Evolutionary conservation across 2,797 vertebrate species (phyloP), one percentile per base, ranked within the genome.

Genomic region (Phaenicophaeus curvirostris): DNA sequence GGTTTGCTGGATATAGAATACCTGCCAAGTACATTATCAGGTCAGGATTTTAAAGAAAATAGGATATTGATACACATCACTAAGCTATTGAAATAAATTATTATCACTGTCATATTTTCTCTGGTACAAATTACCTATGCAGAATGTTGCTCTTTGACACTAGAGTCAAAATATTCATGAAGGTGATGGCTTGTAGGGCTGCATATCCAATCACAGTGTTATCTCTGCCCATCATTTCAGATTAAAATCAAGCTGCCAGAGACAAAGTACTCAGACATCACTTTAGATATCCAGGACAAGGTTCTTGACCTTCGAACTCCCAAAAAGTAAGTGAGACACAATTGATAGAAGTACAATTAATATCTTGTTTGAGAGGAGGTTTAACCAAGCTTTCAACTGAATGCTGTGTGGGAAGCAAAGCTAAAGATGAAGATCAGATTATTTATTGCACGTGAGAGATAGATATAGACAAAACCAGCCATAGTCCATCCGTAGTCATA

Each of bases 291-390:
- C 39, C 98, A 98, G 86, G 98, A 99, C 85, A 98, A 87, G 35
- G 97, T 98, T 94, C 97, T 99, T 88, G 99, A 99, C 96, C 98
- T 99, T 39, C 98, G 99, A 77, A 99, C 99, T 46, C 98, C 98
- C 21, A 97, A 98, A 96, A 98, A 98, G 99, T 99, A 98, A 98
- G 99, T 97, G 35, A 77, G 93, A 73, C 30, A 80, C 42, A 68
- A 61, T 3, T 80, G 44, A 33, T 69, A 67, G n/a, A n/a, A n/a
- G 13, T 28, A 13, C 30, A 67, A 5, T 58, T 78, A 72, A 37
- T 73, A 30, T 20, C 31, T 63, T 83, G 25, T 42, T 84, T 69
- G 31, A 69, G 83, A 58, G 39, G 19, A 31, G 57, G 11, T 89
- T 85, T 80, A 31, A 53, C 67, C 28, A 79, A 83, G 33, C 41